phyloP scores from a whole-genome alignment of 2,113 vertebrate species.

The Pomatorhinus ruficollis region DNA sequence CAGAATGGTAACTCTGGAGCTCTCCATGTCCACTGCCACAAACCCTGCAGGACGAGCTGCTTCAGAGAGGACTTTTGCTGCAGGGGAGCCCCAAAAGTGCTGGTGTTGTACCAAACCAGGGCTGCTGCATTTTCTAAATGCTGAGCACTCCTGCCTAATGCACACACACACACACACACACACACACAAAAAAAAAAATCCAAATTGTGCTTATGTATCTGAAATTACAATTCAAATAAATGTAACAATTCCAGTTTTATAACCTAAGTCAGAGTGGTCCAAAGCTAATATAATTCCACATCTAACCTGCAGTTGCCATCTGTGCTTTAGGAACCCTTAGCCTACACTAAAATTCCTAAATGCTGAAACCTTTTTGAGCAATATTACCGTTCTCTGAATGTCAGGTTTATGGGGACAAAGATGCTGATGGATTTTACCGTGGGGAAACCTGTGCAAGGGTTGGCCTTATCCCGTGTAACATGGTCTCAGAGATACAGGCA shows the following conservation, averaged over 20 bases:
- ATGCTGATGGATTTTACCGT: slow-evolving; percentile 94
- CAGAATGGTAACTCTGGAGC: background rate
- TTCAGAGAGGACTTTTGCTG: background rate
- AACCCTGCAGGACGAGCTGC: background rate
- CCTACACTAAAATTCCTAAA: background rate
- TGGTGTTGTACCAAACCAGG: fast-evolving
- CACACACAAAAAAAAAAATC: background rate
- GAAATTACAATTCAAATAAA: background rate
- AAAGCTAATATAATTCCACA: background rate
- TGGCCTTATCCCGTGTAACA: slow-evolving; percentile 96
- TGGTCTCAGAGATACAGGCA: slow-evolving; percentile 97
- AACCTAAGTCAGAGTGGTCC: background rate
- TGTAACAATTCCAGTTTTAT: background rate
- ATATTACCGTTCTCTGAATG: fast-evolving
- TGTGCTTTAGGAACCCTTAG: background rate
- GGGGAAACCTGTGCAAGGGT: slow-evolving; percentile 86
- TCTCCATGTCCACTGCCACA: fast-evolving
- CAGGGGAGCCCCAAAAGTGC: fast-evolving
- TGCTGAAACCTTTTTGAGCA: background rate
- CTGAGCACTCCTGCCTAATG: no score
- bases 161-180: no score
- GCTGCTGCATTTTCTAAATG: background rate
- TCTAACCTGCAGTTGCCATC: background rate
- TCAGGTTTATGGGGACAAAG: slow-evolving; percentile 95
- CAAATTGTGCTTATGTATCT: background rate